phyloP scores from a whole-genome alignment of 2,888 invertebrate species.

The Papilio elwesi region DNA sequence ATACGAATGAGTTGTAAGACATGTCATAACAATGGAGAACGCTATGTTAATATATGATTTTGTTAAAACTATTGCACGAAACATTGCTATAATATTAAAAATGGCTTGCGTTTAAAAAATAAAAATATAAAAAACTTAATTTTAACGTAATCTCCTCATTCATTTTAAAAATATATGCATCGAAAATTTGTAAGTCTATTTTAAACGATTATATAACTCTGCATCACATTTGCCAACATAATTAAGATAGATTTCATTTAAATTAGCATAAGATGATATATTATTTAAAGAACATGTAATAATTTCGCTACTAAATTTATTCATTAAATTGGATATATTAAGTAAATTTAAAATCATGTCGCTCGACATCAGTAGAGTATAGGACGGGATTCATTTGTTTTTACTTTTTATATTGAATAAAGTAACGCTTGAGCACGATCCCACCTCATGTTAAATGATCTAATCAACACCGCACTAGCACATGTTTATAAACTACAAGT shows the following conservation, averaged over 20 bases:
- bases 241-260: conserved; percentile 23
- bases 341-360: background rate
- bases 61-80: too few species aligned
- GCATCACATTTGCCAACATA: background rate
- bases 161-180: conserved; percentile 14
- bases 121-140: background rate
- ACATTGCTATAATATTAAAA: too few species aligned
- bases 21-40: too few species aligned
- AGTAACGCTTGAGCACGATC: background rate
- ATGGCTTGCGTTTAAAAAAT: too few species aligned
- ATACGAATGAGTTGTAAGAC: too few species aligned
- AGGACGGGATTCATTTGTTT: conserved; percentile 1
- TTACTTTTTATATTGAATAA: background rate
- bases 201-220: conserved; percentile 25
- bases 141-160: conserved; percentile 5
- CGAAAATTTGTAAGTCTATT: conserved; percentile 13
- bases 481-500: too few species aligned
- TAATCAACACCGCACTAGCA: too few species aligned
- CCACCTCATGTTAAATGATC: background rate
- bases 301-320: conserved; percentile 25
- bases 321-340: conserved; percentile 17
- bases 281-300: conserved; percentile 8
- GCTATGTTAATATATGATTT: too few species aligned
- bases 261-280: conserved; percentile 26
- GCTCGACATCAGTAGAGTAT: background rate